Percentiles rank a stretch among this genome's conserved stretches.
Evolutionary conservation across 2,113 vertebrate species (phyloP).

Genomic region (Oncorhynchus tshawytscha): DNA sequence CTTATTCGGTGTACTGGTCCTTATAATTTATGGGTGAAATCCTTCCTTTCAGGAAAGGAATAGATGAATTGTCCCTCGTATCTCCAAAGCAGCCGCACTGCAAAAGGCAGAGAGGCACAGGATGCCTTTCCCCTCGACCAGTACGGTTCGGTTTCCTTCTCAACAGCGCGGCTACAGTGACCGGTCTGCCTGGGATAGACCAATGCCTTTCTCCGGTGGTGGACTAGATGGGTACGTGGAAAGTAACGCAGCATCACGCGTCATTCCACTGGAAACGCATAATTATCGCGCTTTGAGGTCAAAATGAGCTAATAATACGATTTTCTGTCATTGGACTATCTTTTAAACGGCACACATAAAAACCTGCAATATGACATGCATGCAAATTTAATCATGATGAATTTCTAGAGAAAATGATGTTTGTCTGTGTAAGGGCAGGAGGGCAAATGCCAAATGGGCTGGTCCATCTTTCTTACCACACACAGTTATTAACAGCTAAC

Average conservation of each 20-base stretch:
- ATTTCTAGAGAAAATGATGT: too few species aligned
- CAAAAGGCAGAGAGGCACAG: slow-evolving; percentile 69
- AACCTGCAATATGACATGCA: not conserved
- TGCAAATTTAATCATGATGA: too few species aligned
- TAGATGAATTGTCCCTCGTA: slow-evolving; percentile 46
- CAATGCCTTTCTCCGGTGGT: slow-evolving; percentile 60
- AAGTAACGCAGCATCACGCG: slow-evolving; percentile 34
- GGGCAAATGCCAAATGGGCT: too few species aligned
- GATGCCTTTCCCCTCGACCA: slow-evolving; percentile 55
- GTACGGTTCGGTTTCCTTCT: slow-evolving; percentile 62
- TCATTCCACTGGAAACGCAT: slow-evolving; percentile 39
- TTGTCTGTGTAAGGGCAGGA: too few species aligned
- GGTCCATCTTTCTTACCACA: too few species aligned
- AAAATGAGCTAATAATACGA: not conserved
- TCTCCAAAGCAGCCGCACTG: slow-evolving; percentile 70
- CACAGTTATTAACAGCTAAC: too few species aligned
- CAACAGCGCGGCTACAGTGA: slow-evolving; percentile 69
- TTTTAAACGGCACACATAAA: too few species aligned
- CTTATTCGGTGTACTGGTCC: slow-evolving; percentile 53
- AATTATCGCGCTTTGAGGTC: not conserved
- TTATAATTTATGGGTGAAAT: slow-evolving; percentile 47
- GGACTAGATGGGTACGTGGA: slow-evolving; percentile 12
- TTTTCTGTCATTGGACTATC: not conserved
- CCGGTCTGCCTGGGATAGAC: slow-evolving; percentile 76
- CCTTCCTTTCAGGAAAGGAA: slow-evolving; percentile 28